Evolutionary conservation across 35 echinoderm and acorn worm genomes (phyloP).

Genomic region (Apostichopus parvimensis): DNA sequence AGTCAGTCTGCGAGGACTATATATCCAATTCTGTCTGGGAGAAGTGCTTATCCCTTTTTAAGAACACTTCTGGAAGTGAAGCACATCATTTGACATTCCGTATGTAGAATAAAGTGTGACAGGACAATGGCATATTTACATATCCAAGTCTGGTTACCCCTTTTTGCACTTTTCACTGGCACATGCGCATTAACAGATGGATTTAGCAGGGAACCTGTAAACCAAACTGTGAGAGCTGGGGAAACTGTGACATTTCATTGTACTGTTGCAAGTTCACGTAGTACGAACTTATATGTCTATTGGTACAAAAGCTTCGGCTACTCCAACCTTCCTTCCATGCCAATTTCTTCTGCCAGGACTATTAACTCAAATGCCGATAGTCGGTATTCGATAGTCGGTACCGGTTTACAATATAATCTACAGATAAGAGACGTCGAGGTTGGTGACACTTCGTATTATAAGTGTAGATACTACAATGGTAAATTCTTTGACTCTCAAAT

Average conservation of each 20-base stretch:
- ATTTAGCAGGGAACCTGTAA: background rate
- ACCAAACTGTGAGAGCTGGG: constrained; percentile 21
- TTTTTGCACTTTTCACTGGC: background rate
- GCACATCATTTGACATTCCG: background rate
- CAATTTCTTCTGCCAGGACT: background rate
- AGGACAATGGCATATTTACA: background rate
- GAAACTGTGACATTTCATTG: constrained; percentile 35
- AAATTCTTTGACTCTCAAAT: background rate
- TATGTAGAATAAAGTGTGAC: background rate
- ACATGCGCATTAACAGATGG: background rate
- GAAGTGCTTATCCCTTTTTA: too few relatives aligned
- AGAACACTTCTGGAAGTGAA: too few relatives aligned
- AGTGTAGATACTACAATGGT: constrained; percentile 25
- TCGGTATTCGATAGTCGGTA: constrained; percentile 44
- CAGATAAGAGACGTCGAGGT: constrained; percentile 10
- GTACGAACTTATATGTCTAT: background rate
- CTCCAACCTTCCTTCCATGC: constrained; percentile 3
- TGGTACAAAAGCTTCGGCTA: constrained; percentile 54
- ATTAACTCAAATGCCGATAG: constrained; percentile 14
- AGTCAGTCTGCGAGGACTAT: too few relatives aligned
- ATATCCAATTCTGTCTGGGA: too few relatives aligned
- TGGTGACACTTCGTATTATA: constrained; percentile 19
- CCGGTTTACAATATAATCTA: constrained; percentile 1
- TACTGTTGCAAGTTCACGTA: too few relatives aligned
- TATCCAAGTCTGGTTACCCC: background rate